Conservation (phyloP, 2,888 invertebrate species). For the Schrankia costaestrigalis region DNA sequence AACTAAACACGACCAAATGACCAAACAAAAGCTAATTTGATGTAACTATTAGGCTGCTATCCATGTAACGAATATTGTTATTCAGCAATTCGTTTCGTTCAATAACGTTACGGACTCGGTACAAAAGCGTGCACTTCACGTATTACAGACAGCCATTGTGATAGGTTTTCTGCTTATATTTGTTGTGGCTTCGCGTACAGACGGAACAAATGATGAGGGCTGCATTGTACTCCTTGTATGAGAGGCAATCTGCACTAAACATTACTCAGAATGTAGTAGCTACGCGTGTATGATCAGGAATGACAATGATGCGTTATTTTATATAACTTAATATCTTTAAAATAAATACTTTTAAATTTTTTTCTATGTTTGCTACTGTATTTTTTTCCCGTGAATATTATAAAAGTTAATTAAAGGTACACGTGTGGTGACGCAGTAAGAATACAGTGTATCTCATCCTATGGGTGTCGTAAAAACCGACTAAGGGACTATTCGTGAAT, state of each 20-base stretch:
- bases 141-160: slow-evolving; percentile 44
- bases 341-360: no score
- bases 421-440: no score
- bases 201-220: slow-evolving; percentile 48
- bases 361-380: no score
- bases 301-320: slow-evolving; percentile 9
- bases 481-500: no score
- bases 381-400: no score
- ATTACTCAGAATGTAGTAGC: slow-evolving; percentile 21
- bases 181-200: slow-evolving; percentile 31
- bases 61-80: slow-evolving; percentile 2
- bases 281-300: slow-evolving; percentile 14
- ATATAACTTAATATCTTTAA: slow-evolving; percentile 8
- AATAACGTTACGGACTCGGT: slow-evolving; percentile 18
- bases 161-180: slow-evolving; percentile 33
- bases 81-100: slow-evolving; percentile 16
- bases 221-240: slow-evolving; percentile 46
- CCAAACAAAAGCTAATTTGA: neutral
- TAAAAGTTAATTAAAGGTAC: no score
- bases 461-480: no score
- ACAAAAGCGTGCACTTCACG: slow-evolving; percentile 40
- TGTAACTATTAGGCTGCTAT: no score
- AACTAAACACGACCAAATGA: no score
- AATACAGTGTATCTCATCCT: no score
- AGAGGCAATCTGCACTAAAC: slow-evolving; percentile 46